A percentile compares a stretch with the other conserved stretches of the same genome.
Conservation (phyloP, 2,797 vertebrate species). For the Sebastes vulpes region DNA sequence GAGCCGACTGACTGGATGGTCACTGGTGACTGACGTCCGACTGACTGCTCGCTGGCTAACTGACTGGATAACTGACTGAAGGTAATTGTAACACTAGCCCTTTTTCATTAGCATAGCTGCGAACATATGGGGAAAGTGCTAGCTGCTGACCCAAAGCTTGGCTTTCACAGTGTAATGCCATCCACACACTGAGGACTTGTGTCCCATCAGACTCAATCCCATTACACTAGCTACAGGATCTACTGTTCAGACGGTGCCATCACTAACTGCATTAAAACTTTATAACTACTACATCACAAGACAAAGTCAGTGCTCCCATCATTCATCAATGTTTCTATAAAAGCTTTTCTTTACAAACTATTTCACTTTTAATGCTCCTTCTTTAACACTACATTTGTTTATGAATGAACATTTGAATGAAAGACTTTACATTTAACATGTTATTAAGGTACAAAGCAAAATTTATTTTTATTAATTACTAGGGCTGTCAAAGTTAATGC, state of each 20-base stretch:
- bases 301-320: neutral
- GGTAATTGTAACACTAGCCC: constrained; percentile 22
- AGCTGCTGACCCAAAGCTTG: constrained; percentile 28
- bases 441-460: neutral
- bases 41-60: neutral
- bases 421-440: neutral
- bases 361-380: neutral
- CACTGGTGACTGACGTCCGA: constrained; percentile 1
- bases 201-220: constrained; percentile 1
- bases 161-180: constrained; percentile 44
- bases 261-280: constrained; percentile 56
- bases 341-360: neutral
- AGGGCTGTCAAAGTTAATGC: too few relatives aligned
- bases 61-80: constrained; percentile 26
- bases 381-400: neutral
- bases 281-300: constrained; percentile 3
- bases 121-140: constrained; percentile 27
- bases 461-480: fast-evolving
- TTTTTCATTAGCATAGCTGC: constrained; percentile 24
- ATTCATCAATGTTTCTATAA: neutral
- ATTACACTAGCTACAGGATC: constrained; percentile 19
- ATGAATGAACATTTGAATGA: neutral
- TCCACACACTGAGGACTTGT: neutral
- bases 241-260: constrained; percentile 40
- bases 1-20: constrained; percentile 7